A percentile compares a stretch with the other conserved stretches of the same genome.
Conservation (phyloP, 2,113 vertebrate species). For the Hippocampus guttulatus region DNA sequence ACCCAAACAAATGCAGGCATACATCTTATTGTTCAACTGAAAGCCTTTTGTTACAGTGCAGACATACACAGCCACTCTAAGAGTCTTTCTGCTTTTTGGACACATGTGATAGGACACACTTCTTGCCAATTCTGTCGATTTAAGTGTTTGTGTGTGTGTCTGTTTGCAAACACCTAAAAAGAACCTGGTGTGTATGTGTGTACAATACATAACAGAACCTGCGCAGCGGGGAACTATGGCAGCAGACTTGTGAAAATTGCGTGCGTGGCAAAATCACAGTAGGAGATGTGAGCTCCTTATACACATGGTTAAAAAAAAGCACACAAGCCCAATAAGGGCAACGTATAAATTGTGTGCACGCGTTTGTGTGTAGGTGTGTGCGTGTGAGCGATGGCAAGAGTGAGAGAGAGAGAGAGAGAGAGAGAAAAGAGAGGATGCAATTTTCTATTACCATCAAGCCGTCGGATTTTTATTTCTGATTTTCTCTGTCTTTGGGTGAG, state of each 20-base stretch:
- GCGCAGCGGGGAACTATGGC: slow-evolving; percentile 28
- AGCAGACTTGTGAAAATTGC: slow-evolving; percentile 4
- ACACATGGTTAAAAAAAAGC: slow-evolving; percentile 50
- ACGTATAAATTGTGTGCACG: slow-evolving; percentile 22
- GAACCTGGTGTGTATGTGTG: slow-evolving; percentile 24
- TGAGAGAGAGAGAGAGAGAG: slow-evolving; percentile 5
- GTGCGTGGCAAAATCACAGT: slow-evolving; percentile 30
- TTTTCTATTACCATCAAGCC: not conserved
- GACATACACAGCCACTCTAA: slow-evolving; percentile 19
- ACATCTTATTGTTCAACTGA: slow-evolving; percentile 45
- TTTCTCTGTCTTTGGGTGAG: slow-evolving; percentile 38
- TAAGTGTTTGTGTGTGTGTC: not conserved
- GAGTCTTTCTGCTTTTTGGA: slow-evolving; percentile 24
- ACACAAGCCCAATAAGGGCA: slow-evolving; percentile 38
- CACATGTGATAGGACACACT: slow-evolving; percentile 22
- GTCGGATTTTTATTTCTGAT: slow-evolving; percentile 34
- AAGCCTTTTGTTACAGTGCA: slow-evolving; percentile 51
- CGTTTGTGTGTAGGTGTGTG: slow-evolving; percentile 11
- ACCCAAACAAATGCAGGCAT: slow-evolving; percentile 21
- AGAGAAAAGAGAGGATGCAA: not conserved
- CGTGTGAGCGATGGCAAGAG: not conserved
- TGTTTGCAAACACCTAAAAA: slow-evolving; percentile 39
- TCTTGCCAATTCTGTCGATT: not conserved
- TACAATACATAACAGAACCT: slow-evolving; percentile 22
- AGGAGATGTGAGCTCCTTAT: slow-evolving; percentile 44